Conservation (phyloP, 2,113 vertebrate genomes). For the Calyptommatus sinebrachiatus region DNA sequence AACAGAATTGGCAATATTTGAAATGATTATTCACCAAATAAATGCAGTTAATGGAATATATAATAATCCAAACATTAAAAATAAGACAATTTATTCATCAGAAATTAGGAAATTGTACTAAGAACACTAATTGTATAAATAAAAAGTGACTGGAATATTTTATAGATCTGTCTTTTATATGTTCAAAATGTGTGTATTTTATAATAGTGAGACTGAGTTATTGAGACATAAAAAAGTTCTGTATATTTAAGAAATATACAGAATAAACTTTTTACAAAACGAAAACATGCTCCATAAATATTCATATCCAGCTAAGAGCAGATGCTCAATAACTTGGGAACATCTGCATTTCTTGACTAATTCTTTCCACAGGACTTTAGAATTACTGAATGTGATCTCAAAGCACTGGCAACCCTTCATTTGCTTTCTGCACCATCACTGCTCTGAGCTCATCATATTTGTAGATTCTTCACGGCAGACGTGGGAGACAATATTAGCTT, state of each 20-base stretch:
- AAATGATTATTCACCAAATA: no score
- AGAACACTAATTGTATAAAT: no score
- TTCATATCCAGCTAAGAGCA: not conserved
- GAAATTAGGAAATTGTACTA: no score
- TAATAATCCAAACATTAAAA: no score
- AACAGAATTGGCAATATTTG: no score
- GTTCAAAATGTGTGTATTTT: no score
- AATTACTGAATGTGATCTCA: not conserved
- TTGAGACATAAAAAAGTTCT: no score
- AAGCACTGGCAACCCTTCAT: not conserved
- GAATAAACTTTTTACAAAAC: not conserved
- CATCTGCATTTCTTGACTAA: not conserved
- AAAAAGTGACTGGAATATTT: no score
- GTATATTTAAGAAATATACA: not conserved
- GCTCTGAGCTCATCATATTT: slow-evolving; percentile 34
- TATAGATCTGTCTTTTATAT: no score
- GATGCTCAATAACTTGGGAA: not conserved
- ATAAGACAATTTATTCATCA: no score
- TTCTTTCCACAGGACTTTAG: not conserved
- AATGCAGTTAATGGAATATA: no score
- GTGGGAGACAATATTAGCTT: not conserved
- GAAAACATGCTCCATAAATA: not conserved
- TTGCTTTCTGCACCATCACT: slow-evolving; percentile 10
- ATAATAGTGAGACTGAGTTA: no score
- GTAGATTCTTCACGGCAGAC: slow-evolving; percentile 30